Evolutionary conservation across 2,797 vertebrate species (phyloP).

Genomic region (Buceros bicornis): DNA sequence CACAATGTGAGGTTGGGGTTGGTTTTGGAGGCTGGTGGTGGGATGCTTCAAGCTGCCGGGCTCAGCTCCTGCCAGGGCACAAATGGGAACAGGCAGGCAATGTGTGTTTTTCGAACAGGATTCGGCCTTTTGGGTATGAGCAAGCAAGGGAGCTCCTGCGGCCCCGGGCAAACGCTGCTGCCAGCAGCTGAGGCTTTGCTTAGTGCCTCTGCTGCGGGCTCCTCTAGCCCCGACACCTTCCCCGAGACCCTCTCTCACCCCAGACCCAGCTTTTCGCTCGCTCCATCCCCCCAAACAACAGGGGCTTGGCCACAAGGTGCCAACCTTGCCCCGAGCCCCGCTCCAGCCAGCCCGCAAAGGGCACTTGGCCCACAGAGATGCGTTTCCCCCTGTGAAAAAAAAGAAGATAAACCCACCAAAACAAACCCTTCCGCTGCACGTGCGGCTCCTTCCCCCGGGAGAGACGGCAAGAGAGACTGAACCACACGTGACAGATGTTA

Average conservation of each 20-base stretch:
- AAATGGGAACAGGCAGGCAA: rapidly evolving
- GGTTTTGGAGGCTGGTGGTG: rapidly evolving
- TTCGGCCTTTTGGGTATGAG: neutral
- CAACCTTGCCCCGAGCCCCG: rapidly evolving
- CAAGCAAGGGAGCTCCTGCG: neutral
- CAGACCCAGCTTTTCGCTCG: neutral
- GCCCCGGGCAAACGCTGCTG: neutral
- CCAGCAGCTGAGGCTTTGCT: neutral
- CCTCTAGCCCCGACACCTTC: neutral
- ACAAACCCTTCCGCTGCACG: slow-evolving; percentile 54
- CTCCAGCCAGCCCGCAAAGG: neutral
- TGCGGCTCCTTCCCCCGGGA: slow-evolving; percentile 51
- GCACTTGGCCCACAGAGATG: rapidly evolving
- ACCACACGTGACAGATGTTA: slow-evolving; percentile 51
- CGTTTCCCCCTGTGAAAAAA: neutral
- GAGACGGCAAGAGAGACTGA: slow-evolving; percentile 24
- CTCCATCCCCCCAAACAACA: rapidly evolving
- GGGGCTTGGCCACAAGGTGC: neutral
- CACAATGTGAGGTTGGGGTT: rapidly evolving
- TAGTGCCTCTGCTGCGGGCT: neutral
- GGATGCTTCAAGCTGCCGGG: rapidly evolving
- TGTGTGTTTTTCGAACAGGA: rapidly evolving
- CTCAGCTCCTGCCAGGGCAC: neutral
- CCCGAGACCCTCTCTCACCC: neutral
- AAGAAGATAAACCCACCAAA: slow-evolving; percentile 4